Conservation (phyloP, 2,888 invertebrate genomes). For the Cheilosia vulpina region DNA sequence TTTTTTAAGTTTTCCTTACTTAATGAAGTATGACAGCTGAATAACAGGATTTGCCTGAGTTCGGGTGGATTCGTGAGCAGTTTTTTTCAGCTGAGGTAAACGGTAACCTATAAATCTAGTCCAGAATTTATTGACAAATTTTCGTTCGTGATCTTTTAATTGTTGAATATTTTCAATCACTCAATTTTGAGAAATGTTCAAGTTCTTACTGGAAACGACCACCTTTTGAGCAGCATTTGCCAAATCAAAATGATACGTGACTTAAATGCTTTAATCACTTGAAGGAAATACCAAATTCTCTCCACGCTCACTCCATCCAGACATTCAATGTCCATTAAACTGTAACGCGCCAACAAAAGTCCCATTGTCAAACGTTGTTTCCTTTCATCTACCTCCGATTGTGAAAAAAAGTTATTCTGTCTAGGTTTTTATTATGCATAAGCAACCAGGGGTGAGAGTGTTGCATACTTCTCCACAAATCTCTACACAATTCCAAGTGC, state of each 20-base stretch:
- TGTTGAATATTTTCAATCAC: no score
- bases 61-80: no score
- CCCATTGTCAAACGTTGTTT: constrained; percentile 19
- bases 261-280: constrained; percentile 3
- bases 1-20: no score
- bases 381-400: not conserved
- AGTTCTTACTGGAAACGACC: no score
- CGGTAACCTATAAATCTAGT: no score
- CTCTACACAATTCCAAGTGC: not conserved
- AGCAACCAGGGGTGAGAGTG: not conserved
- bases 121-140: no score
- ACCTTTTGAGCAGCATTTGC: not conserved
- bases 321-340: constrained; percentile 21
- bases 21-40: no score
- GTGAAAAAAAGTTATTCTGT: not conserved
- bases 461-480: not conserved
- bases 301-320: constrained; percentile 23
- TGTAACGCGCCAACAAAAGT: constrained; percentile 13
- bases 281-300: not conserved
- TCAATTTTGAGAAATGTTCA: no score
- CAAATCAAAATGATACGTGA: not conserved
- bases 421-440: constrained; percentile 21
- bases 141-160: no score
- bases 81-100: no score
- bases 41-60: no score